phyloP scores from a whole-genome alignment of 2,113 vertebrate species.

The Mionectes macconnelli region DNA sequence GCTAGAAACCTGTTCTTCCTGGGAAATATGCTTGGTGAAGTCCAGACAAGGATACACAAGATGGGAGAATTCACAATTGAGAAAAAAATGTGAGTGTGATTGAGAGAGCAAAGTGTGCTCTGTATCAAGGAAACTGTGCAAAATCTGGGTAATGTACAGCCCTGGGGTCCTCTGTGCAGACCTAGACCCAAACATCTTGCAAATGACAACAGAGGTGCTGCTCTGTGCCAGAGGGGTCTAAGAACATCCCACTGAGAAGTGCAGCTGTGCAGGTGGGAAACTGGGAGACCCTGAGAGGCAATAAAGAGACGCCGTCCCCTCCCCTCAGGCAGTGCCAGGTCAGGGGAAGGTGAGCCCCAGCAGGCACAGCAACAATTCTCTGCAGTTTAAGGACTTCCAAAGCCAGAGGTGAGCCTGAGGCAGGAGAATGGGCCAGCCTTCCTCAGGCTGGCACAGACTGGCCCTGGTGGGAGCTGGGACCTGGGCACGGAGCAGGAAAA shows the following conservation, averaged over 20 bases:
- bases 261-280: neutral
- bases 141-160: neutral
- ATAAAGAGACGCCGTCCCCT: neutral
- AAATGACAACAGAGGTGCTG: neutral
- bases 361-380: neutral
- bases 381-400: neutral
- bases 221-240: neutral
- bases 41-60: neutral
- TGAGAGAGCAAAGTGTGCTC: neutral
- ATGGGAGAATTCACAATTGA: accelerated
- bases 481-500: accelerated
- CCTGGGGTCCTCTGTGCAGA: neutral
- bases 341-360: neutral
- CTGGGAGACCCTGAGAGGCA: neutral
- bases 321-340: neutral
- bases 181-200: neutral
- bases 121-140: neutral
- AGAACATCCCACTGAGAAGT: neutral
- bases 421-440: neutral
- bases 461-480: neutral
- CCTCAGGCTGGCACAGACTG: neutral
- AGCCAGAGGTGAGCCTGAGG: neutral
- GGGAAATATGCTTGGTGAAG: neutral
- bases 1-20: neutral
- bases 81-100: accelerated